phyloP scores from a whole-genome alignment of 53 echinoderm and acorn worm genomes.

The Antedon mediterranea region DNA sequence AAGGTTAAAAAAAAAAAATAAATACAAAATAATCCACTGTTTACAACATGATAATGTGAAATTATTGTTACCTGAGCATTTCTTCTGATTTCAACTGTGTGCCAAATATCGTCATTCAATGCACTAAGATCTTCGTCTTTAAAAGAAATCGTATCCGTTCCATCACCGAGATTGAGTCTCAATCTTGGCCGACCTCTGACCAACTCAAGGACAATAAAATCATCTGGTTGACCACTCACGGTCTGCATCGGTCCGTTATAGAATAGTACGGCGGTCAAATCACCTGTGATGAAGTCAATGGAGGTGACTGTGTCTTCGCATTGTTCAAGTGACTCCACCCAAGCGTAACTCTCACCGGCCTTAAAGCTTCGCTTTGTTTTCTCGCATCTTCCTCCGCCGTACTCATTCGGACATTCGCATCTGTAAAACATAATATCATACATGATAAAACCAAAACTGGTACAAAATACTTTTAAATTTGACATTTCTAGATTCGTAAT shows the following conservation, averaged over 20 bases:
- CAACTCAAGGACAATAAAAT: slow-evolving; percentile 74
- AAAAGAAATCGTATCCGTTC: slow-evolving; percentile 25
- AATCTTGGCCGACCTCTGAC: slow-evolving; percentile 36
- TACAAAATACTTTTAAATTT: too few species aligned
- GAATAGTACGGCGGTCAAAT: slow-evolving; percentile 36
- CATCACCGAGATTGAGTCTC: slow-evolving; percentile 52
- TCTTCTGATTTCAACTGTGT: slow-evolving; percentile 70
- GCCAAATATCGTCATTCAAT: slow-evolving; percentile 63
- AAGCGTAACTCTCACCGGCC: slow-evolving; percentile 39
- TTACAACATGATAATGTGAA: too few species aligned
- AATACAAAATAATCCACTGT: background rate
- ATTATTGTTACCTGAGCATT: slow-evolving; percentile 55
- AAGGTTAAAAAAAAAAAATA: too few species aligned
- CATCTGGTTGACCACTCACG: slow-evolving; percentile 28
- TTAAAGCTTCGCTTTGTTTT: slow-evolving; percentile 76
- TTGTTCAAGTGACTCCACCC: slow-evolving; percentile 54
- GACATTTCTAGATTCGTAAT: too few species aligned
- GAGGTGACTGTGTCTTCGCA: slow-evolving; percentile 71
- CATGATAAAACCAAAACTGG: too few species aligned
- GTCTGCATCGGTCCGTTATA: slow-evolving; percentile 81
- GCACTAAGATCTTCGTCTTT: background rate
- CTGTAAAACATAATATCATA: slow-evolving; percentile 26
- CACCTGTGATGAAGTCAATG: slow-evolving; percentile 77
- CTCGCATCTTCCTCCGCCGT: slow-evolving; percentile 75
- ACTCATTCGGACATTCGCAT: slow-evolving; percentile 49